Percentiles rank a stretch among this genome's conserved stretches.
Evolutionary conservation across 2,888 invertebrate genomes (phyloP).

Genomic region (Agrochola macilenta): DNA sequence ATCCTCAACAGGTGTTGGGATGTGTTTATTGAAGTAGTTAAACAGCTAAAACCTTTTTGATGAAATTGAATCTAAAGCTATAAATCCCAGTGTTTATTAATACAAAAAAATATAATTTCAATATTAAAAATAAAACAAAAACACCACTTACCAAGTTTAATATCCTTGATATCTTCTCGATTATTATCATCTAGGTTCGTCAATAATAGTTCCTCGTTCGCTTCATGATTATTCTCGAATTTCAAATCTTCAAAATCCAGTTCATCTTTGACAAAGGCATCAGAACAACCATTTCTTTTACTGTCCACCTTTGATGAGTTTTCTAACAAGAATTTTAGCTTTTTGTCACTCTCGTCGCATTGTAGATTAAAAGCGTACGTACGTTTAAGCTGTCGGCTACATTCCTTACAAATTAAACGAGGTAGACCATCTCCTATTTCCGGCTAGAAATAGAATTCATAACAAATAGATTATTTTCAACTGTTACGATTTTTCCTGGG

Average conservation of each 20-base stretch:
- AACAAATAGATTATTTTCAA: slow-evolving; percentile 10
- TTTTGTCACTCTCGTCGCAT: slow-evolving; percentile 83
- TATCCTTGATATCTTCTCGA: slow-evolving; percentile 65
- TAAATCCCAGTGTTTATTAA: not conserved
- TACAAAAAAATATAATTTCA: not conserved
- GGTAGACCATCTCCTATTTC: slow-evolving; percentile 81
- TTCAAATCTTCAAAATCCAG: slow-evolving; percentile 44
- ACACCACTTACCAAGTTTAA: slow-evolving; percentile 72
- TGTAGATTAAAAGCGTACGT: slow-evolving; percentile 81
- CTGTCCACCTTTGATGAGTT: slow-evolving; percentile 32
- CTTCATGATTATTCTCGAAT: slow-evolving; percentile 36
- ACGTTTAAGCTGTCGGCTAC: slow-evolving; percentile 81
- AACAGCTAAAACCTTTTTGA: not conserved
- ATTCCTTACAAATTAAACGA: slow-evolving; percentile 84
- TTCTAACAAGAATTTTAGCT: slow-evolving; percentile 71
- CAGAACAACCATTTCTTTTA: slow-evolving; percentile 37
- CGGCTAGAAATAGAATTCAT: slow-evolving; percentile 74
- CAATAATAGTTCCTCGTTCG: slow-evolving; percentile 32
- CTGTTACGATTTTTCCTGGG: not conserved
- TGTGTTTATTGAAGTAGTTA: not conserved
- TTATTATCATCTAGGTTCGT: slow-evolving; percentile 60
- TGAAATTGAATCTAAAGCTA: not conserved
- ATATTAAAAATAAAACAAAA: not conserved
- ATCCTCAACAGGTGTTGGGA: not conserved
- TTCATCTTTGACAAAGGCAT: slow-evolving; percentile 56